Conservation (phyloP, 2,797 vertebrate species). For the Hapalemur alaotrensis region DNA sequence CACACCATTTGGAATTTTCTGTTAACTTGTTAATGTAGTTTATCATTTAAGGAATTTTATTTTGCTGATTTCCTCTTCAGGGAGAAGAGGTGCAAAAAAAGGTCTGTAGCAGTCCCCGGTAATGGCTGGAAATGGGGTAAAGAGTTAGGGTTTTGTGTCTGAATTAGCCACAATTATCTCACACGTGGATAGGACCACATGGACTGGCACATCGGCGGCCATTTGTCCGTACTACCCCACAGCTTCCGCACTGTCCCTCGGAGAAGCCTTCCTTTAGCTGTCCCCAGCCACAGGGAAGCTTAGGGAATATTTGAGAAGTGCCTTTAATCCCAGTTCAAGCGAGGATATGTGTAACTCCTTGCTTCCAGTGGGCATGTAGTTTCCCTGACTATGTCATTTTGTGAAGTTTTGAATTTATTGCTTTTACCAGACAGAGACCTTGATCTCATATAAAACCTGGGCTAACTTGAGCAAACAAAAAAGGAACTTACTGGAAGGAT, state of each 20-base stretch:
- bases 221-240: background rate
- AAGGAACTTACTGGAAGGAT: background rate
- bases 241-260: background rate
- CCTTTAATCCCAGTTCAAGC: background rate
- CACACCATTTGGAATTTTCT: constrained; percentile 77
- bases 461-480: background rate
- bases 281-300: background rate
- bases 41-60: constrained; percentile 66
- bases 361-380: background rate
- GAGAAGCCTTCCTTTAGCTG: background rate
- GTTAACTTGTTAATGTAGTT: constrained; percentile 66
- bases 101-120: background rate
- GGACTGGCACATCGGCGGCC: background rate
- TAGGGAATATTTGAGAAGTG: background rate
- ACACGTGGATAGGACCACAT: background rate
- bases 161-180: background rate
- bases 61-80: constrained; percentile 54
- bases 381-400: background rate
- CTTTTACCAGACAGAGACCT: background rate
- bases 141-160: background rate
- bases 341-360: background rate
- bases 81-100: background rate
- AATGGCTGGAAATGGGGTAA: background rate
- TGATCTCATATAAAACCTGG: background rate
- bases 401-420: background rate